These are phyloP conservation scores for Mythimna albipuncta DNA, from an alignment of 2,888 invertebrate genomes.

Conservation along the genomic window DNA sequence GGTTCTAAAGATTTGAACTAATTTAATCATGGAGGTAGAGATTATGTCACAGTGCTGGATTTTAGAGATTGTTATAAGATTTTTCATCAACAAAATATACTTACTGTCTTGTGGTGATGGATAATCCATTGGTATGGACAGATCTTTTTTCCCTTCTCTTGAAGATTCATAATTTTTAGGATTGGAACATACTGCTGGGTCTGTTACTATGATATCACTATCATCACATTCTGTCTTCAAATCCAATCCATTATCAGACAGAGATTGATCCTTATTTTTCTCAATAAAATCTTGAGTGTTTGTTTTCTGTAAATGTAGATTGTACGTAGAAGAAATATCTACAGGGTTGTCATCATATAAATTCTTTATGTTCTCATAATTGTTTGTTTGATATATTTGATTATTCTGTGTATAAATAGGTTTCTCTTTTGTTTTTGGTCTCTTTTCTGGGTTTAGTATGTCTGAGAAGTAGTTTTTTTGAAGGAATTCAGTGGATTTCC, in stretches of 20 bases:
- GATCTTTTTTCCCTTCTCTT: constrained; percentile 81
- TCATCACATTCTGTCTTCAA: constrained; percentile 88
- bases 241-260: constrained; percentile 76
- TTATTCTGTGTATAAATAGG: constrained; percentile 75
- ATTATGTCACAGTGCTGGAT: constrained; percentile 44
- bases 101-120: constrained; percentile 88
- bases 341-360: constrained; percentile 82
- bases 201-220: constrained; percentile 85
- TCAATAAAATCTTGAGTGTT: constrained; percentile 75
- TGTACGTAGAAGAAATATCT: constrained; percentile 79
- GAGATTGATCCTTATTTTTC: constrained; percentile 74
- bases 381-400: constrained; percentile 73
- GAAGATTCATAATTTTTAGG: constrained; percentile 80
- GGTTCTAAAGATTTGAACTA: constrained; percentile 24
- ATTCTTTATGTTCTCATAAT: constrained; percentile 80
- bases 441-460: constrained; percentile 81
- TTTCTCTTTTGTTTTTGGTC: constrained; percentile 84
- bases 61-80: constrained; percentile 46
- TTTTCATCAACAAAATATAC: constrained; percentile 66
- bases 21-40: constrained; percentile 21
- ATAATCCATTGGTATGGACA: constrained; percentile 79
- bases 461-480: constrained; percentile 86
- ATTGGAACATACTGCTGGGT: constrained; percentile 84
- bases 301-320: constrained; percentile 73
- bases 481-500: constrained; percentile 87